Percentiles rank a stretch among this genome's conserved stretches.
phyloP scores from a whole-genome alignment of 2,797 vertebrate species.

The Lutjanus argentimaculatus region DNA sequence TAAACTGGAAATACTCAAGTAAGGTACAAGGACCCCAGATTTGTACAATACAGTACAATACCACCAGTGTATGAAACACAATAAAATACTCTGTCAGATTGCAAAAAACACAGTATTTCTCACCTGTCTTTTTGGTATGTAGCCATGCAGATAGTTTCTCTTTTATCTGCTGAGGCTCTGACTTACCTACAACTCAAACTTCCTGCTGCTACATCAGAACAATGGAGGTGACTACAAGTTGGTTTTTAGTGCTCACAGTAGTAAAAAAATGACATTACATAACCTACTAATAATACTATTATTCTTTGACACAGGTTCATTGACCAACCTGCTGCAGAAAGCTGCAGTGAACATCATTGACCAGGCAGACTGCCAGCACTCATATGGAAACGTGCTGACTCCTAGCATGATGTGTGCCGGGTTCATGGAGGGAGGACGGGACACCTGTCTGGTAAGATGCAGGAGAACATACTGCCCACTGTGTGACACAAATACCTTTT shows the following conservation, averaged over 20 bases:
- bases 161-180: not conserved
- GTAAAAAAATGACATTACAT: not conserved
- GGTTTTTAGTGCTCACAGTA: not conserved
- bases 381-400: constrained; percentile 90
- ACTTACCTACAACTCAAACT: not conserved
- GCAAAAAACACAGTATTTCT: not conserved
- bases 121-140: not conserved
- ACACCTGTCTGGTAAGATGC: constrained; percentile 93
- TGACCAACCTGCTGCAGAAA: constrained; percentile 91
- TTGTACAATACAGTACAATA: too few relatives aligned
- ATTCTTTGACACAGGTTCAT: constrained; percentile 71
- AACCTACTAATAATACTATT: not conserved
- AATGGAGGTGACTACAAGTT: not conserved
- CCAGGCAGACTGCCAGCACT: constrained; percentile 89
- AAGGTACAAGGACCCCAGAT: too few relatives aligned
- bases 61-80: not conserved
- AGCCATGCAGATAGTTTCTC: not conserved
- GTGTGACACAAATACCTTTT: constrained; percentile 21
- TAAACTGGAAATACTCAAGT: too few relatives aligned
- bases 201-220: not conserved
- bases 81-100: not conserved
- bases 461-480: not conserved
- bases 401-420: constrained; percentile 95
- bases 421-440: constrained; percentile 89
- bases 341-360: constrained; percentile 90